These are phyloP conservation scores for Lingula anatina DNA, from an alignment of 2,888 invertebrate genomes.

Conservation along the genomic window DNA sequence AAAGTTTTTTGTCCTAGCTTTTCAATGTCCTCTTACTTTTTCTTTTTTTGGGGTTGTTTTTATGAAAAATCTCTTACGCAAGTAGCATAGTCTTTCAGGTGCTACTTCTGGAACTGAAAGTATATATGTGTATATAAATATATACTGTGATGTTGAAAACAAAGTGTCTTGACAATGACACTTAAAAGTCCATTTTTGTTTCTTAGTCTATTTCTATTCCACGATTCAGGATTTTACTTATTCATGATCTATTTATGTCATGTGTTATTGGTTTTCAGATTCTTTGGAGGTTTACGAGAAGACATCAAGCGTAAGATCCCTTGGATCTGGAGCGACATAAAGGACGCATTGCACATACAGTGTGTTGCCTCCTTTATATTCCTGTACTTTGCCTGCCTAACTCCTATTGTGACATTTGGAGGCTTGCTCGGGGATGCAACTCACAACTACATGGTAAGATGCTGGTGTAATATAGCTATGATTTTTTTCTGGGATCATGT, in stretches of 20 bases:
- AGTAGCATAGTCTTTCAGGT: no score
- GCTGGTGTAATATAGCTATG: no score
- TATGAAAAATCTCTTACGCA: no score
- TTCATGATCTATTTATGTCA: background rate
- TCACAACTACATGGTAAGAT: constrained; percentile 42
- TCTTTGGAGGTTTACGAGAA: constrained; percentile 47
- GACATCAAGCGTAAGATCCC: constrained; percentile 43
- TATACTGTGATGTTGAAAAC: background rate
- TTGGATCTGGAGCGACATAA: constrained; percentile 48
- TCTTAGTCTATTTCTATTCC: no score
- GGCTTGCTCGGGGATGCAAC: constrained; percentile 49
- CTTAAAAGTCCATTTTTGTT: no score
- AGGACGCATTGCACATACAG: constrained; percentile 50
- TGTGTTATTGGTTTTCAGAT: constrained; percentile 28
- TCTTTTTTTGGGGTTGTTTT: no score
- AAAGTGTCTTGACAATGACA: no score
- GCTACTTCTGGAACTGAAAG: no score
- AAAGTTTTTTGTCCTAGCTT: no score
- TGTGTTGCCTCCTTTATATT: constrained; percentile 47
- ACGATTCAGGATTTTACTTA: background rate
- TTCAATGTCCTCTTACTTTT: no score
- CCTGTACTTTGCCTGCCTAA: constrained; percentile 52
- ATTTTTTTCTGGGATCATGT: no score
- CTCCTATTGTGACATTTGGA: constrained; percentile 52
- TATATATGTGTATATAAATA: no score